Percentiles rank a stretch among this genome's conserved stretches.
These are phyloP conservation scores for Tupaia tana DNA, from an alignment of 2,113 vertebrate species.

Conservation along the genomic window DNA sequence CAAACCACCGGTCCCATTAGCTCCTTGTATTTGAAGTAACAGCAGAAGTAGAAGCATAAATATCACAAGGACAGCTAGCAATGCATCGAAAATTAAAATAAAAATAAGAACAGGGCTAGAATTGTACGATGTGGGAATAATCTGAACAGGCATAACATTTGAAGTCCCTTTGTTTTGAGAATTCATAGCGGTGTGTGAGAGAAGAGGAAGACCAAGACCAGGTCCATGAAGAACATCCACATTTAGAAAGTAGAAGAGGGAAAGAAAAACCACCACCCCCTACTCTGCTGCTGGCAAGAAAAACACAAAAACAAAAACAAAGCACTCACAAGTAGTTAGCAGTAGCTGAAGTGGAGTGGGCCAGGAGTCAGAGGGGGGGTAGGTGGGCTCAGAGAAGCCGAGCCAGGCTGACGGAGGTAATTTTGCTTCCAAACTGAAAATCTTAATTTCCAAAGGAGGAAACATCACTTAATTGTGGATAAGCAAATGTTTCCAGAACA, in stretches of 20 bases:
- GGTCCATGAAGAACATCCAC: neutral
- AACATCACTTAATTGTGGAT: neutral
- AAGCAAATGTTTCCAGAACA: neutral
- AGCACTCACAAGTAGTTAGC: neutral
- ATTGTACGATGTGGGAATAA: neutral
- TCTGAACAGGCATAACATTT: neutral
- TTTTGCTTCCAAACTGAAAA: neutral
- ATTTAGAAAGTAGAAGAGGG: neutral
- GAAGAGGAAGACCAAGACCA: neutral
- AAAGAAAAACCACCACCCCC: neutral
- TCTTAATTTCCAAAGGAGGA: neutral
- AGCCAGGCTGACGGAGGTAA: neutral
- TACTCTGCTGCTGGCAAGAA: neutral
- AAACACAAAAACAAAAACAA: neutral
- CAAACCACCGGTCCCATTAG: too few species aligned
- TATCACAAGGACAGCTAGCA: neutral
- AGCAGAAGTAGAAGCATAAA: neutral
- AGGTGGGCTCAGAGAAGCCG: neutral
- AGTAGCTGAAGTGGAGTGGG: neutral
- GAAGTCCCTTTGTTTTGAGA: slow-evolving; percentile 1
- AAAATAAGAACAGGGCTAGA: slow-evolving; percentile 14
- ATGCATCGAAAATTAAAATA: neutral
- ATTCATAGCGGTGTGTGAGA: neutral
- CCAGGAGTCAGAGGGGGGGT: neutral
- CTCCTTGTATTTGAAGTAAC: neutral